A percentile compares a stretch with the other conserved stretches of the same genome.
Conservation (phyloP, 2,113 vertebrate species). For the Mobula birostris region DNA sequence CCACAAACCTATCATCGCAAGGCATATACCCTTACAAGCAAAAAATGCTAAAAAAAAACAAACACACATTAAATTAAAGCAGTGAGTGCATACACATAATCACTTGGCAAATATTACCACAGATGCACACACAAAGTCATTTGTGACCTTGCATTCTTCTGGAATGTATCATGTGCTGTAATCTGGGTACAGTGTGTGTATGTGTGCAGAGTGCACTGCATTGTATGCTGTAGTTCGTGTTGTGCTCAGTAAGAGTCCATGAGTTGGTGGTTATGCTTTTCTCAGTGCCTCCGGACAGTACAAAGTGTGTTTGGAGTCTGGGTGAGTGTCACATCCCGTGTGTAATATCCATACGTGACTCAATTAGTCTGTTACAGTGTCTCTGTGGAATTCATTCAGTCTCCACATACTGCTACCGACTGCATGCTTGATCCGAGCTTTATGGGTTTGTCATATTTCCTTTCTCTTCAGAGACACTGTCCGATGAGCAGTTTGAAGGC, state of each 20-base stretch:
- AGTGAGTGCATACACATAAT: not conserved
- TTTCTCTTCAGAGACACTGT: conserved; percentile 48
- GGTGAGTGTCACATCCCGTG: not conserved
- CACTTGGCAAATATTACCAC: not conserved
- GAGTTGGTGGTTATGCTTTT: not conserved
- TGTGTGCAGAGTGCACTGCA: not conserved
- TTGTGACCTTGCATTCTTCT: not conserved
- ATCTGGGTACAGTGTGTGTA: not conserved
- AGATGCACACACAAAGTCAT: not conserved
- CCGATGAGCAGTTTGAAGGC: conserved; percentile 47
- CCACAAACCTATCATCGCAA: not conserved
- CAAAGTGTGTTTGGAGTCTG: not conserved
- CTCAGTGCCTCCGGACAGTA: not conserved
- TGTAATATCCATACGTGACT: no score
- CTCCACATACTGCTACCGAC: not conserved
- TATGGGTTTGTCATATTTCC: not conserved
- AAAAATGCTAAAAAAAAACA: not conserved
- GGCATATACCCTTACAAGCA: not conserved
- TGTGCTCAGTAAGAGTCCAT: not conserved
- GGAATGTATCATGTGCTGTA: not conserved
- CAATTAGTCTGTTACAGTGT: not conserved
- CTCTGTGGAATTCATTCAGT: no score
- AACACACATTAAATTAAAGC: not conserved
- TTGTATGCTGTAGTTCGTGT: not conserved
- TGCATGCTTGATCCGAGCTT: not conserved